Evolutionary conservation across 2,797 vertebrate genomes (phyloP).

Genomic region (Cryptoprocta ferox): DNA sequence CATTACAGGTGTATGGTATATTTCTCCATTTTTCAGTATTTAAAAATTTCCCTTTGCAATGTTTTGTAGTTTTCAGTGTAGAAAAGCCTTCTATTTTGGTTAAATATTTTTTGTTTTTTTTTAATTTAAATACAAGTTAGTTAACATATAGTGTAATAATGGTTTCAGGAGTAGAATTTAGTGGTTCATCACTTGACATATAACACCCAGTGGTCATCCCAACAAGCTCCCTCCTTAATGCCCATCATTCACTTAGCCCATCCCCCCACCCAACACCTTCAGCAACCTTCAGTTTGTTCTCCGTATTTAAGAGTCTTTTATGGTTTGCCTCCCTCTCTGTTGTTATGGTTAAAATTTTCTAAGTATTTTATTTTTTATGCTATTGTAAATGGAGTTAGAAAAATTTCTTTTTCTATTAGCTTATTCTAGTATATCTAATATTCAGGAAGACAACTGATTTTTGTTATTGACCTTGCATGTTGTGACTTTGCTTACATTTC

Average conservation of each 20-base stretch:
- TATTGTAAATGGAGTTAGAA: background rate
- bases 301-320: too few relatives aligned
- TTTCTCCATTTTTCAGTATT: background rate
- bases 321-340: too few relatives aligned
- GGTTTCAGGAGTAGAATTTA: too few relatives aligned
- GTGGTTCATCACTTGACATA: too few relatives aligned
- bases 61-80: background rate
- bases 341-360: constrained; percentile 1
- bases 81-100: background rate
- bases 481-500: constrained; percentile 41
- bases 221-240: too few relatives aligned
- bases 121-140: too few relatives aligned
- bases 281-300: too few relatives aligned
- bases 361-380: constrained; percentile 42
- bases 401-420: background rate
- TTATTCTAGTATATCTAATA: background rate
- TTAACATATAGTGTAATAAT: too few relatives aligned
- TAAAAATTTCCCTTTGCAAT: background rate
- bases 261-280: too few relatives aligned
- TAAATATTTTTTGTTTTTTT: background rate
- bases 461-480: constrained; percentile 10
- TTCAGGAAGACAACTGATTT: constrained; percentile 9
- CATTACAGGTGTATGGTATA: background rate
- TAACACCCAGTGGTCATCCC: too few relatives aligned
- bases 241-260: too few relatives aligned